phyloP scores from a whole-genome alignment of 2,113 vertebrate species.

The Cyrtonyx montezumae region DNA sequence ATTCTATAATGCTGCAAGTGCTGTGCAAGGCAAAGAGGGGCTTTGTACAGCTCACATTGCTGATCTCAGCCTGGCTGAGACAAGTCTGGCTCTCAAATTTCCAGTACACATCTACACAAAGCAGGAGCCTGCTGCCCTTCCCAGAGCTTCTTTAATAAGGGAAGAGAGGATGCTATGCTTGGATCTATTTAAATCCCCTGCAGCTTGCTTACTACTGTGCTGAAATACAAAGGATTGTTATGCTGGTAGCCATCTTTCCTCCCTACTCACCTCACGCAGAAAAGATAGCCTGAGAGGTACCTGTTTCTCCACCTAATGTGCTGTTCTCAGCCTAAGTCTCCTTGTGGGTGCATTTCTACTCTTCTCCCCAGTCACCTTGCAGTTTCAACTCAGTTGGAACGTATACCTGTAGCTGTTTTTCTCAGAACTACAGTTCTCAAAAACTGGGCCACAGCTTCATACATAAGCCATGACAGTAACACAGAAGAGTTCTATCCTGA shows the following conservation, averaged over 20 bases:
- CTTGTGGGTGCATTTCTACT: not conserved
- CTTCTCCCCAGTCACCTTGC: not conserved
- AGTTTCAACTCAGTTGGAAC: not conserved
- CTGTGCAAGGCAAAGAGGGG: not conserved
- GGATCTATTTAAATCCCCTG: not conserved
- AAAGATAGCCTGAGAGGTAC: not conserved
- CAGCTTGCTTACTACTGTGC: not conserved
- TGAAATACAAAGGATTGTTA: not conserved
- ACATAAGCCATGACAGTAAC: not conserved
- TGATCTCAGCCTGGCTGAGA: not conserved
- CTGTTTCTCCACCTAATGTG: not conserved
- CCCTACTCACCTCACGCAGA: not conserved
- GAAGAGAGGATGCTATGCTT: not conserved
- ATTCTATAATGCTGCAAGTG: not conserved
- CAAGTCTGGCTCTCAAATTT: not conserved
- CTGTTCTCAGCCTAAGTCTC: not conserved
- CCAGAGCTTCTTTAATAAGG: not conserved
- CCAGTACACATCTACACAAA: accelerated
- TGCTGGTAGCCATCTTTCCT: not conserved
- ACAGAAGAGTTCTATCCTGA: not conserved
- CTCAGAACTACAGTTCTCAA: not conserved
- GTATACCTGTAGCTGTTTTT: not conserved
- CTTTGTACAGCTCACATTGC: not conserved
- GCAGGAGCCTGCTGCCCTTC: not conserved
- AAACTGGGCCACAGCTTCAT: not conserved